Evolutionary conservation across 2,113 vertebrate species (phyloP), one percentile per base, ranked within the genome.

Genomic region (Pipra filicauda): DNA sequence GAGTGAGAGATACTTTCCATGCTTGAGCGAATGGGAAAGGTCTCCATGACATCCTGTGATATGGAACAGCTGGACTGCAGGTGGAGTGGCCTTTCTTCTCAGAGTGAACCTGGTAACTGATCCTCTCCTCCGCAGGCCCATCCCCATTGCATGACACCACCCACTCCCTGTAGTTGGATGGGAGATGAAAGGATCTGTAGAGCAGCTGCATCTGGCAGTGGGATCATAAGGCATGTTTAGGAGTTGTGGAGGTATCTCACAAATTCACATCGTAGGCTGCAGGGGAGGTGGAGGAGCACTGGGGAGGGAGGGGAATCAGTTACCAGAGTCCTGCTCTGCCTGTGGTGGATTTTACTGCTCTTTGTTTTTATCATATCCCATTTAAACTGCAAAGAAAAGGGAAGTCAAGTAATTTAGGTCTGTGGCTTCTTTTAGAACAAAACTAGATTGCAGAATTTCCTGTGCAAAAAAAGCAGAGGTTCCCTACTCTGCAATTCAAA

Each of bases 171-270:
- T 39, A 89, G 82, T 0, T 79, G 59, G 79, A 67, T 81, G 61
- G 65, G 81, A 82, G 74, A 87, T 94, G 41, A 91, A 93, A 92
- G 64, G 59, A 81, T 85, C 66, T 93, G n/a, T 43, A 88, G 30
- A 88, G 64, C 69, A 94, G 67, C 64, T 80, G 46, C 64, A 48
- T 48, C 83, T 96, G 95, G 79, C 69, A 85, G 79, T 41, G 52
- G 77, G 69, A 89, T 84, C 91, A 73, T 44, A 69, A 89, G 43
- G 61, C 44, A 46, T 24, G 44, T 85, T 89, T 75, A 82, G 77
- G 58, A 94, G 41, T 46, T 91, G 73, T 17, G 37, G 66, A 76
- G 41, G 8, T 94, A 85, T 81, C 1, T 0, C 43, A 71, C 46
- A 77, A 65, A 88, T 70, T 82, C 41, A 27, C 3, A 8, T 51